Evolutionary conservation across 1,140 invertebrate genomes (phyloP), one percentile per base, ranked within the genome.

Genomic region (Euwallacea similis): DNA sequence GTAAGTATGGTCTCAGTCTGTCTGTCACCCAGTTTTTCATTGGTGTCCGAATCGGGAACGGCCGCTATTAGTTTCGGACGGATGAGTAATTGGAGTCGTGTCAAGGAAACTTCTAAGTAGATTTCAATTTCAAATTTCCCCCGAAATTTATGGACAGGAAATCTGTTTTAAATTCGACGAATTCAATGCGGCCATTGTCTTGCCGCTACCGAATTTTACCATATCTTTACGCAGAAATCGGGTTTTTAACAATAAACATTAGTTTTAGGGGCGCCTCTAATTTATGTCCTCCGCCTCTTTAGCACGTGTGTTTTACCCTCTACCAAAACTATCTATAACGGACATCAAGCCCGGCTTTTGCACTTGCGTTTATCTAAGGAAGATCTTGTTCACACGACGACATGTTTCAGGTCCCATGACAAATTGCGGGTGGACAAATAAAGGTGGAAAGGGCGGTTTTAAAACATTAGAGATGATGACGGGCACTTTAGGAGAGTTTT

Each of bases 11-110:
- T 13, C 61, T 63, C 59, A 11, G 15, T 9, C 46, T 65, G 63
- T 65, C 63, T 65, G 63, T 65, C 63, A 65, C 63, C 63, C 63
- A 65, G 63, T 65, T 65, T 65, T 53, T 54, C 15, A 65, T 65
- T 65, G 41, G 47, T 54, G 63, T 65, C 63, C 63, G 47, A 65
- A 65, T 53, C 44, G n/a, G 47, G 15, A 47, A 42, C 21, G 46
- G 50, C 42, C 44, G 50, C 63, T 54, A 65, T 65, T 65, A 65
- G 63, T 65, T 65, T 65, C 50, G 21, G 50, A 65, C 21, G 50
- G 41, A 47, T 62, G 63, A 65, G 50, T 65, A 53, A 65, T 65
- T 11, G 50, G 33, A 11, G n/a, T 65, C 47, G 47, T n/a, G 15
- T 54, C 41, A 65, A 16, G 11, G 47, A 46, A 16, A 16, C 47